Evolutionary conservation across 2,888 invertebrate species (phyloP).

Genomic region (Encarsia formosa): DNA sequence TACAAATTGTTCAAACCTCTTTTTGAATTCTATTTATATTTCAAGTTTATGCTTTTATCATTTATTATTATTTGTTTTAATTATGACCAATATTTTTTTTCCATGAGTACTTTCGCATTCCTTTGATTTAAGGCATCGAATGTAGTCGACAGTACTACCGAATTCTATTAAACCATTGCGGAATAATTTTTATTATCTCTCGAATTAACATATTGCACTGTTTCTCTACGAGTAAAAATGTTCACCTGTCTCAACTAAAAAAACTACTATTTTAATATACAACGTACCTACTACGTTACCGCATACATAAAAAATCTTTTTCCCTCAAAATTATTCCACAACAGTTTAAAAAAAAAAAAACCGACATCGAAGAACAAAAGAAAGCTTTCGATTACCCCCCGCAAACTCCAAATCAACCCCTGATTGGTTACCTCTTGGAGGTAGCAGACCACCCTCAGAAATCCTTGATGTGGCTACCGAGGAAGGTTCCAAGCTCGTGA

Average conservation of each 20-base stretch:
- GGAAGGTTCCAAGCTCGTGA: slow-evolving; percentile 44
- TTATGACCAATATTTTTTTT: neutral
- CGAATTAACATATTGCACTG: neutral
- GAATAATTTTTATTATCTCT: no score
- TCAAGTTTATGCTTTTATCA: slow-evolving; percentile 29
- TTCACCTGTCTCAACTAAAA: no score
- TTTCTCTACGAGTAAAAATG: neutral
- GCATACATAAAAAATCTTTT: no score
- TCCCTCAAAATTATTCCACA: no score
- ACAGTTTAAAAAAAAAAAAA: no score
- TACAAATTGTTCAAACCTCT: no score
- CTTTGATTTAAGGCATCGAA: slow-evolving; percentile 28
- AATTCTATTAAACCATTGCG: no score
- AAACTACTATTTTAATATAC: no score
- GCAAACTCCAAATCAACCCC: no score
- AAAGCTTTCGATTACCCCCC: no score
- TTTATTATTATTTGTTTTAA: slow-evolving; percentile 10
- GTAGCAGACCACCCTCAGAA: slow-evolving; percentile 47
- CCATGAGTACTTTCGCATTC: slow-evolving; percentile 23
- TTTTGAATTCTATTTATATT: slow-evolving; percentile 27
- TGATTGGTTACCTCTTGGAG: slow-evolving; percentile 43
- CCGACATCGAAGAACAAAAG: no score
- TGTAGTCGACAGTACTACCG: slow-evolving; percentile 16
- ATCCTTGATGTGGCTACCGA: slow-evolving; percentile 48
- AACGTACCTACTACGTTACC: no score